phyloP scores from a whole-genome alignment of 1,140 invertebrate species.

The Neodiprion virginianus region DNA sequence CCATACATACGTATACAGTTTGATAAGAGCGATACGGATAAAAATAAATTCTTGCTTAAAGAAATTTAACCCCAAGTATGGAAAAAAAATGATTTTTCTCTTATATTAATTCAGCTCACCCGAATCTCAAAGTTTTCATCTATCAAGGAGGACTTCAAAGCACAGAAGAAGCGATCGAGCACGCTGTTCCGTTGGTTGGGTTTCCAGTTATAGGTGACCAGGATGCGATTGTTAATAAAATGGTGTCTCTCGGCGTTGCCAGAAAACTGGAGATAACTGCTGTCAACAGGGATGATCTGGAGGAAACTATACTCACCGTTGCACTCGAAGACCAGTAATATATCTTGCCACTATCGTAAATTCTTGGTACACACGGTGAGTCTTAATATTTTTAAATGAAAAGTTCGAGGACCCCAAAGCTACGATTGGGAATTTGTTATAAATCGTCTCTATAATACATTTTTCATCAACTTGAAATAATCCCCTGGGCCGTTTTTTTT shows the following conservation, averaged over 20 bases:
- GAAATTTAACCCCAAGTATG: too few species aligned
- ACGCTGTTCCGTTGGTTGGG: constrained; percentile 64
- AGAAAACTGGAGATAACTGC: constrained; percentile 26
- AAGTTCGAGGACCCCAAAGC: too few species aligned
- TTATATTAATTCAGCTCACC: constrained; percentile 55
- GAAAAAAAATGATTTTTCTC: too few species aligned
- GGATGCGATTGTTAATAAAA: background rate
- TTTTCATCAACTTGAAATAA: too few species aligned
- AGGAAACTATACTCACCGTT: constrained; percentile 32
- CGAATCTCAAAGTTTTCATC: constrained; percentile 66
- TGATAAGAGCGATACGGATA: background rate
- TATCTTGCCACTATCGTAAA: too few species aligned
- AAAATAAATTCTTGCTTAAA: too few species aligned
- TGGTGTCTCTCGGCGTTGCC: constrained; percentile 27
- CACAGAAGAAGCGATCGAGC: constrained; percentile 64
- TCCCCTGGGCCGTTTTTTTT: too few species aligned
- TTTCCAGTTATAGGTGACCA: constrained; percentile 42
- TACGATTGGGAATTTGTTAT: too few species aligned
- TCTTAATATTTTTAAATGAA: too few species aligned
- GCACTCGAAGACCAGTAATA: constrained; percentile 33
- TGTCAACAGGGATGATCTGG: constrained; percentile 24
- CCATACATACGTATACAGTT: background rate
- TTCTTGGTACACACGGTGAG: too few species aligned
- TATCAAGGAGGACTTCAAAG: constrained; percentile 70
- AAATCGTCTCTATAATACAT: too few species aligned